Conservation (phyloP, 2,113 vertebrate genomes). For the Platichthys stellatus region DNA sequence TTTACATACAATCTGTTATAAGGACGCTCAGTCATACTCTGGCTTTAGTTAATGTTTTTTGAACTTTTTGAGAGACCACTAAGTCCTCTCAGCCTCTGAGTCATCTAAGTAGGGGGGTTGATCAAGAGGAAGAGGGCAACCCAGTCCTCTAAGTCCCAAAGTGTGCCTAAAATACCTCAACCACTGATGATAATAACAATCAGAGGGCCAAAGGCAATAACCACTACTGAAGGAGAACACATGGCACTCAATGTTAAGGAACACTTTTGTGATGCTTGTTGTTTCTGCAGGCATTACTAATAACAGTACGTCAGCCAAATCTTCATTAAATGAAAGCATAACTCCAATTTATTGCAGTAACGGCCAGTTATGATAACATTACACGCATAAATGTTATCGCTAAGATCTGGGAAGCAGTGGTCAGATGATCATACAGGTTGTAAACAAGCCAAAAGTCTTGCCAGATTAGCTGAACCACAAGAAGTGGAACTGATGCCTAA, state of each 20-base stretch:
- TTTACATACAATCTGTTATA: slow-evolving; percentile 51
- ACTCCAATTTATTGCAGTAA: slow-evolving; percentile 5
- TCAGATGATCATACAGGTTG: not conserved
- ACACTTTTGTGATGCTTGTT: slow-evolving; percentile 8
- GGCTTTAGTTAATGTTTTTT: slow-evolving; percentile 44
- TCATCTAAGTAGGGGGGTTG: slow-evolving; percentile 61
- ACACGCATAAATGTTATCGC: not conserved
- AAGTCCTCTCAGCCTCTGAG: slow-evolving; percentile 51
- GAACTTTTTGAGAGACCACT: slow-evolving; percentile 41
- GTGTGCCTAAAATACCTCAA: slow-evolving; percentile 55
- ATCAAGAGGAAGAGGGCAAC: slow-evolving; percentile 45
- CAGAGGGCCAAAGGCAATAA: slow-evolving; percentile 57
- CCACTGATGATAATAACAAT: slow-evolving; percentile 61
- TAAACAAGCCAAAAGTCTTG: not conserved
- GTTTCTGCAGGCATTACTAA: slow-evolving; percentile 17
- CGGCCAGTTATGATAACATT: not conserved
- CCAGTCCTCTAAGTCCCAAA: slow-evolving; percentile 26
- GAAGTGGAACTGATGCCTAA: not conserved
- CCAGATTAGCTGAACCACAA: not conserved
- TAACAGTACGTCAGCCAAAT: slow-evolving; percentile 10
- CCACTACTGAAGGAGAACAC: slow-evolving; percentile 39
- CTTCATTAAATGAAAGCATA: slow-evolving; percentile 15
- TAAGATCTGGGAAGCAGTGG: not conserved
- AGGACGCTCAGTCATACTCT: slow-evolving; percentile 32
- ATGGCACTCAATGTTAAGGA: slow-evolving; percentile 27